A percentile compares a stretch with the other conserved stretches of the same genome.
These are phyloP conservation scores for Teleiodes luculella DNA, from an alignment of 2,888 invertebrate genomes.

Conservation along the genomic window DNA sequence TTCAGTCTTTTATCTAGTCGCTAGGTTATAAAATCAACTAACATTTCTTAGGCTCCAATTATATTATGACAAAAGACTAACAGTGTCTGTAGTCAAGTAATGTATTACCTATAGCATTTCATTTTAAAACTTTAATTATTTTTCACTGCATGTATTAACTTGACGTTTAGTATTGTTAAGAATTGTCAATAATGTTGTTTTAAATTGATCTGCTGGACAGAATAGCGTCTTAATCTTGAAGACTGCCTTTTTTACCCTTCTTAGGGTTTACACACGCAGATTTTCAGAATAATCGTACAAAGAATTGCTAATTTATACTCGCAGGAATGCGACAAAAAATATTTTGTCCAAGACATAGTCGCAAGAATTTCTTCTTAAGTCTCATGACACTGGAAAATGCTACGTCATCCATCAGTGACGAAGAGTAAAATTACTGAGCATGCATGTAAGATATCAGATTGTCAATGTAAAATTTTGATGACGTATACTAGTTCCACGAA, in stretches of 20 bases:
- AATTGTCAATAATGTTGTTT: constrained; percentile 5
- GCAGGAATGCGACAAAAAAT: too few species aligned
- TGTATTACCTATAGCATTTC: constrained; percentile 4
- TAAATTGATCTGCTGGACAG: constrained; percentile 17
- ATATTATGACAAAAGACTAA: constrained; percentile 24
- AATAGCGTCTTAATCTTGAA: constrained; percentile 13
- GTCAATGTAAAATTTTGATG: too few species aligned
- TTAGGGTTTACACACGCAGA: constrained; percentile 3
- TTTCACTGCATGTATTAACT: constrained; percentile 15
- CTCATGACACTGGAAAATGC: too few species aligned
- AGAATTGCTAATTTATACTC: too few species aligned
- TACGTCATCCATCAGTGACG: too few species aligned
- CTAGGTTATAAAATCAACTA: neutral
- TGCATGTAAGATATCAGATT: too few species aligned
- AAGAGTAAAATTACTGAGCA: too few species aligned
- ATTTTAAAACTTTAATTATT: constrained; percentile 13
- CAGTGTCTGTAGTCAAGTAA: neutral
- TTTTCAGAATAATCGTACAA: too few species aligned
- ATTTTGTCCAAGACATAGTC: too few species aligned
- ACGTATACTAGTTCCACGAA: too few species aligned
- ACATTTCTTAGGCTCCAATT: neutral
- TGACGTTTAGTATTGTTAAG: constrained; percentile 7
- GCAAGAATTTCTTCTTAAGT: too few species aligned
- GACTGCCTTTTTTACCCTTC: constrained; percentile 8
- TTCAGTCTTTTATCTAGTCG: neutral